Percentiles rank a stretch among this genome's conserved stretches.
Conservation (phyloP, 2,888 invertebrate genomes). For the Frankliniella intonsa region DNA sequence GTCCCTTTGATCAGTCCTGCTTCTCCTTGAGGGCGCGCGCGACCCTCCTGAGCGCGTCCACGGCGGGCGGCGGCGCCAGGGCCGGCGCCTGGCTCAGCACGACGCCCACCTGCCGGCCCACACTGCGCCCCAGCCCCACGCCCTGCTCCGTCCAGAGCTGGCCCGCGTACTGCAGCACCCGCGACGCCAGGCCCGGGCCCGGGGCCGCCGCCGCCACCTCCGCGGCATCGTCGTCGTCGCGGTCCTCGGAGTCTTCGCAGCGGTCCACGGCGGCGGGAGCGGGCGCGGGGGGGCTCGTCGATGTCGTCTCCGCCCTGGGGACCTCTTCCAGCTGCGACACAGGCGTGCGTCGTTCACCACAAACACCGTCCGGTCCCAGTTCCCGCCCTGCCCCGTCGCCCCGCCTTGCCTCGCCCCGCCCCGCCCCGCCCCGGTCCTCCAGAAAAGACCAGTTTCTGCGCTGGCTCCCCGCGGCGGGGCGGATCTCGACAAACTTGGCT, state of each 20-base stretch:
- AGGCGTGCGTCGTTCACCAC: too few species aligned
- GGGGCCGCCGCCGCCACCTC: too few species aligned
- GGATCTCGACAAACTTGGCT: too few species aligned
- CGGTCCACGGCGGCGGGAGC: not conserved
- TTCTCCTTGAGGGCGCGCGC: constrained; percentile 1
- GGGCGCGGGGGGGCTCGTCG: not conserved
- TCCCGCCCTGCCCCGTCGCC: too few species aligned
- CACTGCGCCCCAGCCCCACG: not conserved
- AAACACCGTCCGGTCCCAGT: too few species aligned
- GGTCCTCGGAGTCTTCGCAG: not conserved
- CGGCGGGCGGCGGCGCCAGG: not conserved
- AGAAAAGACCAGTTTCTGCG: too few species aligned
- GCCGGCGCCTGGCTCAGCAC: not conserved
- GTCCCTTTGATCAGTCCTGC: not conserved
- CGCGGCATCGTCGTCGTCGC: not conserved
- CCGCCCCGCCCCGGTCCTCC: too few species aligned
- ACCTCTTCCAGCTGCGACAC: too few species aligned
- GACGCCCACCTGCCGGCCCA: constrained; percentile 1
- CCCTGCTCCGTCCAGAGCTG: not conserved
- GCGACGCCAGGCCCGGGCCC: not conserved
- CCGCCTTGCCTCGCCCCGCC: too few species aligned
- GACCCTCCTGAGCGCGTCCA: constrained; percentile 1
- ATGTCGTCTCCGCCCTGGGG: too few species aligned
- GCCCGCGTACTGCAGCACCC: constrained; percentile 8
- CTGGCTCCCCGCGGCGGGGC: too few species aligned